Evolutionary conservation across 2,888 invertebrate genomes (phyloP), one percentile per base, ranked within the genome.

Genomic region (Gnatocerus cornutus): DNA sequence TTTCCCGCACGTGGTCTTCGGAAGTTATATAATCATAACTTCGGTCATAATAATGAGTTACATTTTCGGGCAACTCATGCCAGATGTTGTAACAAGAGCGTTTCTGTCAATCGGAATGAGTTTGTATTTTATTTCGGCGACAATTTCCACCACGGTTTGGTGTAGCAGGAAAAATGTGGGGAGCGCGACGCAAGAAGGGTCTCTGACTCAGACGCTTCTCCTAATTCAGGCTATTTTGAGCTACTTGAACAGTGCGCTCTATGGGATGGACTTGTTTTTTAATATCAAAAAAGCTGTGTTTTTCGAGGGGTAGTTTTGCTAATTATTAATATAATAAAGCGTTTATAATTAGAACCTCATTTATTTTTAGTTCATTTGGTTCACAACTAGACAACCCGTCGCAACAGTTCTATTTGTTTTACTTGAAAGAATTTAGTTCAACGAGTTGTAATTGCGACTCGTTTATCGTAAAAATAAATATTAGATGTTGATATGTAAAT

Each of bases 1-100:
- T 74, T 79, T 80, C 41, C 83, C 82, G 3, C 80, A 80, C 59
- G 76, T 82, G 1, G 82, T 81, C 3, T 80, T 78, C 68, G 76
- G 79, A 13, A 65, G 79, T 56, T 80, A 76, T 63, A 76, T 82
- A 14, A 80, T 82, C 58, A 80, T 82, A 29, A 80, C 79, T 4
- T 73, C 79, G 37, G 79, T 82, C 13, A 78, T 82, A 7, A 73
- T 80, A 1, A 69, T 82, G 37, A 80, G 82, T 71, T 80, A 80
- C 67, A 68, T 80, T 10, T 69, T 81, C 21, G 80, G 79, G 1
- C 78, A 81, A 46, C 72, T 74, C 10, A 82, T 82, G 79, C 80
- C 80, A 0, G 79, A 80, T 37, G 71, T 81, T 10, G 65, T 82
- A 37, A 76, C 79, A 43, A 74, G 82, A 46, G 80, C 81, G 14